Base-by-base conservation (phyloP, 2,113 vertebrate genomes). In the Rhineura floridana region DNA sequence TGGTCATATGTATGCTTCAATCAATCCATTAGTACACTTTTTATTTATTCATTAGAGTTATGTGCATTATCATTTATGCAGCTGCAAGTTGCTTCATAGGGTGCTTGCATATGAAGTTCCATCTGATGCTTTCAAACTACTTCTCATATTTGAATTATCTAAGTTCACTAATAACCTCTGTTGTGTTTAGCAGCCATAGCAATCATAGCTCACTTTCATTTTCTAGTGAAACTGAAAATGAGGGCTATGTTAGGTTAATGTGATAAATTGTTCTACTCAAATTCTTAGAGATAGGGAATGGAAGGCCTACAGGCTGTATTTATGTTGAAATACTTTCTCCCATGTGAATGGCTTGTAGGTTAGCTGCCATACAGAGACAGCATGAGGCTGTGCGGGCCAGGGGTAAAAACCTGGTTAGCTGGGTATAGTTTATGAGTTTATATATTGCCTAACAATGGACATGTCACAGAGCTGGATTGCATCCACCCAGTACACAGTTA, bases 1-100 rank as follows among this genome's bases (percentile, higher is more conserved):
- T 88, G 78, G 0, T 84, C 5, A 59, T 75, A 69, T 93, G 87
- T 44, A 79, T 1, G 5, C 28, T 72, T 84, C 70, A 83, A 46
- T 6, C 7, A 81, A 90, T 84, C 3, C 9, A 0, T 90, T n/a
- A n/a, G n/a, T n/a, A n/a, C n/a, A n/a, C n/a, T n/a, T 33, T 50
- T 48, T 30, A 25, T 9, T 63, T 2, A n/a, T 12, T 11, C 42
- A 52, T 12, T 55, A 42, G 50, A 21, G 11, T 36, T 62, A 88
- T 90, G 30, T 11, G n/a, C 70, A 83, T 0, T 0, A 33, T 30
- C 17, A 52, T 70, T 87, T 76, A 78, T 63, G 83, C 0, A 1
- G 23, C 0, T 28, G 30, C 11, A 6, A 67, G n/a, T 52, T 48
- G 4, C 23, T 33, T 39, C 4, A 36, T 19, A 39, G 21, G 36